Conservation (phyloP, 2,113 vertebrate genomes). For the Eulemur rufifrons region DNA sequence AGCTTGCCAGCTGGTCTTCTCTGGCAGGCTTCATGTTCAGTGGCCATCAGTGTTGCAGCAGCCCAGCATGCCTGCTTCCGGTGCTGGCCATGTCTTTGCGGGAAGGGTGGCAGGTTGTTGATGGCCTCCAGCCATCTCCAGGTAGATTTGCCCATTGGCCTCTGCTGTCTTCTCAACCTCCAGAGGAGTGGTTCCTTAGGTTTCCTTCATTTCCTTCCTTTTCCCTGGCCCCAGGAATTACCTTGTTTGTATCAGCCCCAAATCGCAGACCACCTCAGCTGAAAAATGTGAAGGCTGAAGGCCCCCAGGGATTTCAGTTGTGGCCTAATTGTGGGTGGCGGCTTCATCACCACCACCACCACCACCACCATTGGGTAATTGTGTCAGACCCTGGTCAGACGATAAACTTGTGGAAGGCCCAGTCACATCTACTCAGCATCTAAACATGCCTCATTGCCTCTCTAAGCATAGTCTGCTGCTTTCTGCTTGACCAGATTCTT, state of each 20-base stretch:
- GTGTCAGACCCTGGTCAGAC: too few relatives aligned
- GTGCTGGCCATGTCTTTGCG: too few relatives aligned
- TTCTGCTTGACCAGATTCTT: background rate
- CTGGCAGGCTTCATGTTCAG: background rate
- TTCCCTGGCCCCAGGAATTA: background rate
- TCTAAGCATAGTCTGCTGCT: background rate
- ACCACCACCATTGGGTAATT: too few relatives aligned
- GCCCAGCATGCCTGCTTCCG: background rate
- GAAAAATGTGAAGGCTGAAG: background rate
- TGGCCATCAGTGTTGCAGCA: background rate
- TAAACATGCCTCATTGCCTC: background rate
- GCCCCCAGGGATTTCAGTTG: background rate
- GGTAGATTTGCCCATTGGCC: background rate
- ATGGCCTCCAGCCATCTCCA: background rate
- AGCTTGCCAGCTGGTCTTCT: background rate
- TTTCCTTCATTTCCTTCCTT: background rate
- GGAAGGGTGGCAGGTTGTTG: background rate
- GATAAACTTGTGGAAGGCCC: background rate
- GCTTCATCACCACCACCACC: background rate
- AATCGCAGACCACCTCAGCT: background rate
- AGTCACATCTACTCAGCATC: too few relatives aligned
- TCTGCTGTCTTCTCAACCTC: background rate
- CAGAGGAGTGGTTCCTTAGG: background rate
- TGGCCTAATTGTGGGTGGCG: background rate
- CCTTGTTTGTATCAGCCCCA: background rate